These are phyloP conservation scores for Dromiciops gliroides DNA, from an alignment of 2,113 vertebrate species.

Conservation along the genomic window DNA sequence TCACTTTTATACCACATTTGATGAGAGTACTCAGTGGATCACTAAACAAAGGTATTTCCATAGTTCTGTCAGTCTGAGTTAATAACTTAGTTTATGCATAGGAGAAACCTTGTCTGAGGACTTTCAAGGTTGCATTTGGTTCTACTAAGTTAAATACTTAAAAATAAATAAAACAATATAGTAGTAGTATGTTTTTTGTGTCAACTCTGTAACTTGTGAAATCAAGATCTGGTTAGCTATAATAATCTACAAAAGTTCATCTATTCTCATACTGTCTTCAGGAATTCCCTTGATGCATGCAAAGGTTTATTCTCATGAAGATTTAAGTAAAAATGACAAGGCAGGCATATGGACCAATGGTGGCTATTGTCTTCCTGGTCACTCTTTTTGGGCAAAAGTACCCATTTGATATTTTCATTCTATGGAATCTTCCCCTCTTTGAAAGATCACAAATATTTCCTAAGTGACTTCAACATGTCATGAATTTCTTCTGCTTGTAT, in stretches of 20 bases:
- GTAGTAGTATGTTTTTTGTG: neutral
- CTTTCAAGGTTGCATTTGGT: neutral
- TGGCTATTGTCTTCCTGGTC: neutral
- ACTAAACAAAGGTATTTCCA: neutral
- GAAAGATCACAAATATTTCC: neutral
- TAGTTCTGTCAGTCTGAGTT: neutral
- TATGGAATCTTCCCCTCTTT: neutral
- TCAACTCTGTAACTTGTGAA: neutral
- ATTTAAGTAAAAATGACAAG: neutral
- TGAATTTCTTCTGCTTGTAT: neutral
- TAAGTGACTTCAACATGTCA: neutral
- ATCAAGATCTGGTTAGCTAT: neutral
- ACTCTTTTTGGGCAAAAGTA: neutral
- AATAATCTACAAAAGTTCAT: neutral
- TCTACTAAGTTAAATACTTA: neutral
- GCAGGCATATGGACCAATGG: neutral
- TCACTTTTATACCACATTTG: neutral
- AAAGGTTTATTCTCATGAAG: neutral
- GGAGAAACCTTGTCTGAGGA: neutral
- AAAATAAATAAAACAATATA: neutral
- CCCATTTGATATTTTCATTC: neutral
- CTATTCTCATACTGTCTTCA: neutral
- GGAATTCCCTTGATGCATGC: slow-evolving; percentile 1
- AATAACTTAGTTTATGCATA: neutral
- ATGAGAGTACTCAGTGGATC: neutral